Percentiles rank a stretch among this genome's conserved stretches.
phyloP scores from a whole-genome alignment of 2,113 vertebrate genomes.

The Podarcis cretensis region DNA sequence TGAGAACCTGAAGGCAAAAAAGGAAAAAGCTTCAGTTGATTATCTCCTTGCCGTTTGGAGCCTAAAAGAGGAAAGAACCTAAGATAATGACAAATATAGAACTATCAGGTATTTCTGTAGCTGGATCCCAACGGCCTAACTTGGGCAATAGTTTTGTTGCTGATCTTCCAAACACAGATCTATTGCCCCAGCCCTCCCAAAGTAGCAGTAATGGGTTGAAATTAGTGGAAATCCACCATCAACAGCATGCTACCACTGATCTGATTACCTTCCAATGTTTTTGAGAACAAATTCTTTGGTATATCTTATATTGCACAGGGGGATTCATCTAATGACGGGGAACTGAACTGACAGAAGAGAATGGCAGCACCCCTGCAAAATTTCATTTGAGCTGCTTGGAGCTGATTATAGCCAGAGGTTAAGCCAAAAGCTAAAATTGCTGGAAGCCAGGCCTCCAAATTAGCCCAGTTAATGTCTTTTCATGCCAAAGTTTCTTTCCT shows the following conservation, averaged over 20 bases:
- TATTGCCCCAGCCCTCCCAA: background rate
- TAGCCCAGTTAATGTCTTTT: constrained; percentile 24
- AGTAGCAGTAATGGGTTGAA: background rate
- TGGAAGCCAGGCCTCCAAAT: constrained; percentile 4
- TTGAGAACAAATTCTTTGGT: background rate
- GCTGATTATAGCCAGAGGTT: constrained; percentile 36
- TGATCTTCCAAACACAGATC: background rate
- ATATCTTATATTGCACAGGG: background rate
- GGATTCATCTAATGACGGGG: background rate
- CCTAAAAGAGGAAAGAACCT: background rate
- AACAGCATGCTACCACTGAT: background rate
- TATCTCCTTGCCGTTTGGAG: background rate
- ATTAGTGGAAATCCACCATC: background rate
- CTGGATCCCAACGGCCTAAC: background rate
- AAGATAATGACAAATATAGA: background rate
- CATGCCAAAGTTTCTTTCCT: background rate
- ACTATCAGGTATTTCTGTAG: background rate
- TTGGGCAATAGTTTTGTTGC: background rate
- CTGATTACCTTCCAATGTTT: background rate
- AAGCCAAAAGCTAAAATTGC: constrained; percentile 34
- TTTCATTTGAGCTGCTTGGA: background rate
- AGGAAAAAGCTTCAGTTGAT: background rate
- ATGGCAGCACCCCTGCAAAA: background rate
- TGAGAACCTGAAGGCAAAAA: background rate
- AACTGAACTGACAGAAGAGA: constrained; percentile 39